A percentile compares a stretch with the other conserved stretches of the same genome.
Evolutionary conservation across 2,113 vertebrate species (phyloP).

Genomic region (Tyrannus savana): DNA sequence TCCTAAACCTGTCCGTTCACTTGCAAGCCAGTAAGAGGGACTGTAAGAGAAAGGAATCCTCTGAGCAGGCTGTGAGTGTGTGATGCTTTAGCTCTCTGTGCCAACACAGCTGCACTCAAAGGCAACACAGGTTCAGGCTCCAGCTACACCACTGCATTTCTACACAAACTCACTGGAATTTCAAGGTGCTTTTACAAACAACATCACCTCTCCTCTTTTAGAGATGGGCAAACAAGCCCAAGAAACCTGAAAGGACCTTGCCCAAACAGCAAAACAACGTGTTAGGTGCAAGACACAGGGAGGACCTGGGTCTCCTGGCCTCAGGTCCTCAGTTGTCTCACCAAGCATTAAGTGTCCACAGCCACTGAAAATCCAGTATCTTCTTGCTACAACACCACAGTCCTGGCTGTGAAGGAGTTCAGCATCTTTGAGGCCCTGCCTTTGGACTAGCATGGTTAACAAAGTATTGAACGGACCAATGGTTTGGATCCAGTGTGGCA

Average conservation of each 20-base stretch:
- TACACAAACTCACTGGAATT: neutral
- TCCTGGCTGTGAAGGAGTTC: neutral
- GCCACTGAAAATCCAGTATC: neutral
- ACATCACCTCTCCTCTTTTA: neutral
- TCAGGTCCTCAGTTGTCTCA: neutral
- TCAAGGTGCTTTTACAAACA: neutral
- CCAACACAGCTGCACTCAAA: neutral
- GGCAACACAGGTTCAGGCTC: neutral
- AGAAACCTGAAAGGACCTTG: neutral
- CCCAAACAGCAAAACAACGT: neutral
- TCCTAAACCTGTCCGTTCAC: neutral
- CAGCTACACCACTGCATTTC: neutral
- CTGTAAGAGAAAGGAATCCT: neutral
- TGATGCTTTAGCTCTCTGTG: neutral
- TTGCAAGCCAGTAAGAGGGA: neutral
- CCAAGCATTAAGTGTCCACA: neutral
- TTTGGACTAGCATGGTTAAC: neutral
- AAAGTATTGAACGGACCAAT: neutral
- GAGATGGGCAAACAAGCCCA: neutral
- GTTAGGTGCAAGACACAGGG: neutral
- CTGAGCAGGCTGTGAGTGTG: neutral
- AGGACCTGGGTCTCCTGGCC: neutral
- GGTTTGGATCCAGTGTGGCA: neutral
- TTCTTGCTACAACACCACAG: neutral
- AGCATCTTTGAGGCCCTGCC: neutral